phyloP scores from a whole-genome alignment of 2,888 invertebrate genomes.

The Dendrolimus houi region DNA sequence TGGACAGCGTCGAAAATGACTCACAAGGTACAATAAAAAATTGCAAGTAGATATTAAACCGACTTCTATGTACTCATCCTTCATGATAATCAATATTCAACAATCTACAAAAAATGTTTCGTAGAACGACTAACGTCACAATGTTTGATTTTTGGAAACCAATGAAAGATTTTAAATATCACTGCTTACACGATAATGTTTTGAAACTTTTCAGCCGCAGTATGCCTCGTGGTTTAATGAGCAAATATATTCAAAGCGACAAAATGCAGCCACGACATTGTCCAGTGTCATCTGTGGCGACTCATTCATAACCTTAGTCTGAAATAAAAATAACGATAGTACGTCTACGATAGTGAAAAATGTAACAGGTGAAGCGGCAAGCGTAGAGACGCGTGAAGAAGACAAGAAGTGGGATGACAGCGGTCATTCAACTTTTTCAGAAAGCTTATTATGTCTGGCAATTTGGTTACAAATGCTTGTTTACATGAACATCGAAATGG shows the following conservation, averaged over 20 bases:
- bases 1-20: constrained; percentile 26
- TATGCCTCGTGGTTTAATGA: constrained; percentile 11
- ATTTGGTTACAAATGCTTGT: not conserved
- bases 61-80: constrained; percentile 4
- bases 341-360: constrained; percentile 54
- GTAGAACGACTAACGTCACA: not conserved
- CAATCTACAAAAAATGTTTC: not conserved
- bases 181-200: constrained; percentile 12
- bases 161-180: not conserved
- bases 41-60: constrained; percentile 12
- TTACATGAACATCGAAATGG: not conserved
- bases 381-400: constrained; percentile 34
- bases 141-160: not conserved
- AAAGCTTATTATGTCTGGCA: constrained; percentile 26
- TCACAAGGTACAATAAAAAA: constrained; percentile 27
- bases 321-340: constrained; percentile 50
- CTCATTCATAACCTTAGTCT: constrained; percentile 57
- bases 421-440: constrained; percentile 46
- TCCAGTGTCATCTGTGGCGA: constrained; percentile 32
- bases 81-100: not conserved
- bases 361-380: constrained; percentile 56
- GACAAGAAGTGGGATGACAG: constrained; percentile 51
- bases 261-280: constrained; percentile 19
- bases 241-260: constrained; percentile 31
- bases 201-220: constrained; percentile 11